Base-by-base conservation (phyloP, 2,888 invertebrate species). In the Venusia cambrica region DNA sequence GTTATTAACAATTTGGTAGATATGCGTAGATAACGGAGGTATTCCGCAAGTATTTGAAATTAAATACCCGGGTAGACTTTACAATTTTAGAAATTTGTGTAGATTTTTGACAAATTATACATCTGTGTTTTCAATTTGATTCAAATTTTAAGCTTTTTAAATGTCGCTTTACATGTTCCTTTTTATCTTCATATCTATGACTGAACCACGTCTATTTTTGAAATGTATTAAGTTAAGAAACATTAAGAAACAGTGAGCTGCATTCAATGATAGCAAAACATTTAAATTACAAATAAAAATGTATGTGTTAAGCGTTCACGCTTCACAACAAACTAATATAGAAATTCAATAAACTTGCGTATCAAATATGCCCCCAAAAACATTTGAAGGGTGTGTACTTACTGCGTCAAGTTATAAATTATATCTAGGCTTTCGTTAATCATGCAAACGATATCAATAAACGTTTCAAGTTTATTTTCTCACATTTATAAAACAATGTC, bases 261-360 rank as follows among this genome's bases (percentile, higher is more conserved):
- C n/a, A n/a, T n/a, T n/a, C n/a, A n/a, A n/a, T n/a, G n/a, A n/a
- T n/a, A n/a, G n/a, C n/a, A n/a, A n/a, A n/a, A n/a, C n/a, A n/a
- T 73, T 73, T 76, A 73, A 78, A 81, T 80, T 71, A 75, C 73
- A 80, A 80, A 77, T 78, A 47, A 38, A 48, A 34, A n/a, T n/a
- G n/a, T n/a, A n/a, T n/a, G 26, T 47, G 54, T 47, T 43, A 39
- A 50, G 65, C 62, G 69, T 64, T 64, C 66, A 67, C 62, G 55
- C 38, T 57, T 61, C 55, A 55, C 62, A 62, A 65, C 61, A 60
- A 51, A 54, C 58, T 62, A 70, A 69, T 68, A 75, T 71, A 75
- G 68, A 71, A 74, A 78, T 70, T 73, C 77, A 72, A 78, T 81
- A 80, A 83, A 84, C 85, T 83, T 83, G 73, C 80, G 84, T 84